Evolutionary conservation across 64 coral and sea anemone species (phyloP).

Genomic region (Catalaphyllia jardinei): DNA sequence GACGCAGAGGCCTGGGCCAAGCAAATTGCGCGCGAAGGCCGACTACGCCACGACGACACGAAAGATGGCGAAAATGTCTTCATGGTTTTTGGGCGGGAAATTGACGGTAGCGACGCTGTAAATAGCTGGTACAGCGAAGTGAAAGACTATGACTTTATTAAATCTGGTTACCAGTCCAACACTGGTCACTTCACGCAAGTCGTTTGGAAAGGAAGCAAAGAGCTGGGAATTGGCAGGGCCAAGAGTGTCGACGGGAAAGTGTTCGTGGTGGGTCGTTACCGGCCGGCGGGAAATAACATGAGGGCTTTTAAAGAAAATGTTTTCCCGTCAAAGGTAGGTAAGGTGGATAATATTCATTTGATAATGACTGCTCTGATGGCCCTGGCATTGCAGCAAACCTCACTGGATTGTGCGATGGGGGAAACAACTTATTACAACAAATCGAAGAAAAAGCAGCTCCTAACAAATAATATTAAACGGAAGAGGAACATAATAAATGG

Average conservation of each 20-base stretch:
- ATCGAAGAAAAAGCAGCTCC: too few relatives aligned
- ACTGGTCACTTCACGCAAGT: constrained; percentile 54
- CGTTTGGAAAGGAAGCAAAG: constrained; percentile 36
- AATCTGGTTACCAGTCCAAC: constrained; percentile 44
- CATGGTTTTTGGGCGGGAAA: constrained; percentile 41
- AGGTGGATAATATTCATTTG: background rate
- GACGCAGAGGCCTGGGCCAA: constrained; percentile 64
- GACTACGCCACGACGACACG: constrained; percentile 47
- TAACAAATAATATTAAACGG: too few relatives aligned
- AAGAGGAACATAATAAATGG: too few relatives aligned
- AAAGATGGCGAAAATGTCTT: constrained; percentile 58
- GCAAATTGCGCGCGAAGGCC: constrained; percentile 31
- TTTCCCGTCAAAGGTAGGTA: constrained; percentile 10
- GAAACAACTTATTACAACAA: too few relatives aligned
- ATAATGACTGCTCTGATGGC: background rate
- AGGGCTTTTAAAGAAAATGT: constrained; percentile 55
- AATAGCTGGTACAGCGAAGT: constrained; percentile 65
- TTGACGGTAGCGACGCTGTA: constrained; percentile 35
- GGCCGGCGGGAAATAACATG: constrained; percentile 62
- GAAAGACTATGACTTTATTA: constrained; percentile 51
- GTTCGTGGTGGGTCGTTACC: constrained; percentile 63
- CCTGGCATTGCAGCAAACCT: background rate
- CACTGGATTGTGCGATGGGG: background rate
- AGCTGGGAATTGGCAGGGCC: constrained; percentile 55
- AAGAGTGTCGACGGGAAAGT: constrained; percentile 51